Conservation (phyloP, 2,888 invertebrate genomes). For the Trypoxylon attenuatum region DNA sequence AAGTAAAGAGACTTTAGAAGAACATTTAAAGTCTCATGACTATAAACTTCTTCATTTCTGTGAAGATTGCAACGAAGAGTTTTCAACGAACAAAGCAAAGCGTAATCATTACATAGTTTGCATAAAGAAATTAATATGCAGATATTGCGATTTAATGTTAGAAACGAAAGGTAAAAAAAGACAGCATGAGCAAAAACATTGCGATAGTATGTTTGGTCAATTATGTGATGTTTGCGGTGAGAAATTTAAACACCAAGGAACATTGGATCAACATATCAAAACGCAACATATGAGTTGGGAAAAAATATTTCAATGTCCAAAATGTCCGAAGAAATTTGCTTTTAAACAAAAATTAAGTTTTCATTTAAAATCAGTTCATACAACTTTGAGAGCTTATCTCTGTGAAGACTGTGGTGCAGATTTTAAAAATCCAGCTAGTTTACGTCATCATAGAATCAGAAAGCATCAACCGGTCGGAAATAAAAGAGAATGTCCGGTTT, state of each 20-base stretch:
- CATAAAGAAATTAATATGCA: conserved; percentile 66
- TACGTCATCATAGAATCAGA: conserved; percentile 70
- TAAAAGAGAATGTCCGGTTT: conserved; percentile 69
- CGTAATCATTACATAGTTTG: conserved; percentile 66
- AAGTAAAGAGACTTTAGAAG: conserved; percentile 62
- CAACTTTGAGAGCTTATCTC: conserved; percentile 66
- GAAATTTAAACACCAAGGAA: conserved; percentile 72
- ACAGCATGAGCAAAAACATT: conserved; percentile 72
- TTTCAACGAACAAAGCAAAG: conserved; percentile 67
- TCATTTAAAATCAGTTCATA: conserved; percentile 71
- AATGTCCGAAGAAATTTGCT: conserved; percentile 72
- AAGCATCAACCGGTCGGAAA: conserved; percentile 70
- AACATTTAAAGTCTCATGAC: conserved; percentile 69
- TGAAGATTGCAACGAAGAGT: conserved; percentile 69
- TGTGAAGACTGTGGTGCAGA: conserved; percentile 73
- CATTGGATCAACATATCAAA: conserved; percentile 71
- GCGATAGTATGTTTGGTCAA: conserved; percentile 68
- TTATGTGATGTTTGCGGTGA: conserved; percentile 71
- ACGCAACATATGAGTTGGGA: conserved; percentile 71
- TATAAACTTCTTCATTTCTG: conserved; percentile 68
- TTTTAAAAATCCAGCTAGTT: conserved; percentile 72
- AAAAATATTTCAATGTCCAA: conserved; percentile 70
- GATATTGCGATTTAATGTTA: conserved; percentile 64
- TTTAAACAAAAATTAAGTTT: conserved; percentile 72
- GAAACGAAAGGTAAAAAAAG: conserved; percentile 72